Percentiles rank a stretch among this genome's conserved stretches.
Evolutionary conservation across 2,888 invertebrate species (phyloP).

Genomic region (Leptura quadrifasciata): DNA sequence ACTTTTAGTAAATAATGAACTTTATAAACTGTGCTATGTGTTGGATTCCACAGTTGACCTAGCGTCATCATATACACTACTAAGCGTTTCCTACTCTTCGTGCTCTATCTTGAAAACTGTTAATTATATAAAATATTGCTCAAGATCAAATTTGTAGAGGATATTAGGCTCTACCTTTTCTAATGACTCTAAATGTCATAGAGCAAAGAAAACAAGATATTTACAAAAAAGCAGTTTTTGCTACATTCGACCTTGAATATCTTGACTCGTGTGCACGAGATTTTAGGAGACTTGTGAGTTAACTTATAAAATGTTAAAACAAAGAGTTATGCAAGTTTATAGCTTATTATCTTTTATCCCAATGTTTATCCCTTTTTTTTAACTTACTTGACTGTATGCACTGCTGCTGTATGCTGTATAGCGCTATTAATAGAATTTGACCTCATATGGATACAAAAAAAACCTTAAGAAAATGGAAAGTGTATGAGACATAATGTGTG

Average conservation of each 20-base stretch:
- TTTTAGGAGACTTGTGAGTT: neutral
- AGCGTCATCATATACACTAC: neutral
- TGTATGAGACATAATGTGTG: too few species aligned
- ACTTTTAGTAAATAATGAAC: neutral
- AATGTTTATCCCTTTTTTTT: neutral
- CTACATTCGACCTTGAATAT: neutral
- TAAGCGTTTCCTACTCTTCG: neutral
- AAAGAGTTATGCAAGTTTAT: too few species aligned
- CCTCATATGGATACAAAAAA: too few species aligned
- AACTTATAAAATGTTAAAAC: too few species aligned
- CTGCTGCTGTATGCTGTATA: too few species aligned
- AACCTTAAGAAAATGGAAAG: too few species aligned
- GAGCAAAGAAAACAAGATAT: neutral
- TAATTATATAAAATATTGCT: neutral
- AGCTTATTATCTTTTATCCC: neutral
- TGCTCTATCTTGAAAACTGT: neutral
- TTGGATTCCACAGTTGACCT: too few species aligned
- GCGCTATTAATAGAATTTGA: too few species aligned
- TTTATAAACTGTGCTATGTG: neutral
- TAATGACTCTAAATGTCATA: neutral
- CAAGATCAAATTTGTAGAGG: neutral
- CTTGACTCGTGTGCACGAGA: neutral
- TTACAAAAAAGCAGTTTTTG: neutral
- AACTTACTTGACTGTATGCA: too few species aligned
- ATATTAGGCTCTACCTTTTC: neutral